phyloP scores from a whole-genome alignment of 2,797 vertebrate species.

The Setipinna tenuifilis region DNA sequence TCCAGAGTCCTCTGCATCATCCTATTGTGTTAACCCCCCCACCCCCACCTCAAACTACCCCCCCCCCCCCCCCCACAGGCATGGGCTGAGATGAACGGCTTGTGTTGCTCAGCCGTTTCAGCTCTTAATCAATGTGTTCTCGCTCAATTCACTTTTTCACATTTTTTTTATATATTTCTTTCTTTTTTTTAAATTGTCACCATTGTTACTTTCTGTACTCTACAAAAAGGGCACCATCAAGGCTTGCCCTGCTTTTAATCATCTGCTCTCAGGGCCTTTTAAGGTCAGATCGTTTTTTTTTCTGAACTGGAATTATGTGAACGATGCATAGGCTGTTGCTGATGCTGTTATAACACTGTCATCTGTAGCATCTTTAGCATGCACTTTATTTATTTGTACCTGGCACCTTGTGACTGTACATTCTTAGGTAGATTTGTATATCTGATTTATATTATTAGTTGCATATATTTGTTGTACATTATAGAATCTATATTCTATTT shows the following conservation, averaged over 20 bases:
- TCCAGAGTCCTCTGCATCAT: constrained; percentile 58
- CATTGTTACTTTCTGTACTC: neutral
- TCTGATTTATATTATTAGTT: too few relatives aligned
- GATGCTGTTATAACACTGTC: too few relatives aligned
- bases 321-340: neutral
- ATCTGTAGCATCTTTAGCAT: too few relatives aligned
- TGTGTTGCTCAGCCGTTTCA: constrained; percentile 41
- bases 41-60: constrained; percentile 17
- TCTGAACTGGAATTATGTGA: neutral
- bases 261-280: neutral
- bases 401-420: too few relatives aligned
- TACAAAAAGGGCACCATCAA: neutral
- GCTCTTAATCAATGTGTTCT: constrained; percentile 29
- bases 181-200: neutral
- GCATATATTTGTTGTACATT: too few relatives aligned
- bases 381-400: too few relatives aligned
- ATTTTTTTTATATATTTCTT: neutral
- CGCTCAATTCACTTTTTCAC: constrained; percentile 29
- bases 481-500: too few relatives aligned
- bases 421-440: too few relatives aligned
- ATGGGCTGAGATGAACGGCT: constrained; percentile 51
- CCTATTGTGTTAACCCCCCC: constrained; percentile 50
- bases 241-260: neutral
- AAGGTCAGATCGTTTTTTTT: neutral
- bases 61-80: neutral